These are phyloP conservation scores for Spodoptera littoralis DNA, from an alignment of 2,888 invertebrate species.

Conservation along the genomic window DNA sequence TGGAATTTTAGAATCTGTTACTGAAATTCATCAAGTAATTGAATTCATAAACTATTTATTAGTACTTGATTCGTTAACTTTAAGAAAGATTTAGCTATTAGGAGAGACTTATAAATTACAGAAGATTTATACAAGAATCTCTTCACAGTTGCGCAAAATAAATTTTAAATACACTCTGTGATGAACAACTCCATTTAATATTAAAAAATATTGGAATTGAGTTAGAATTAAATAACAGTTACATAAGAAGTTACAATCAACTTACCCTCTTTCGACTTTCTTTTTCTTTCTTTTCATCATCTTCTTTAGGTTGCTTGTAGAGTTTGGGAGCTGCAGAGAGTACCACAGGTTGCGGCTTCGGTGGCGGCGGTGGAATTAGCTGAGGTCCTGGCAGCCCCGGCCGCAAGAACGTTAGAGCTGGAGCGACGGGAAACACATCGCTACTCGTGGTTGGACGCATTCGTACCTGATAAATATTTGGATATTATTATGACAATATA, in stretches of 20 bases:
- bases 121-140: too few relatives aligned
- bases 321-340: slow-evolving; percentile 92
- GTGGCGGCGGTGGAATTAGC: slow-evolving; percentile 79
- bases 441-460: slow-evolving; percentile 60
- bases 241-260: too few relatives aligned
- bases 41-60: too few relatives aligned
- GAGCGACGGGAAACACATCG: slow-evolving; percentile 61
- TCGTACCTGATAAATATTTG: slow-evolving; percentile 49
- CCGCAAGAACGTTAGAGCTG: slow-evolving; percentile 78
- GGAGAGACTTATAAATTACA: too few relatives aligned
- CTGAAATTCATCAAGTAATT: too few relatives aligned
- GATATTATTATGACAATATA: not conserved
- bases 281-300: slow-evolving; percentile 76
- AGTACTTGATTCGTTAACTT: too few relatives aligned
- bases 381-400: slow-evolving; percentile 81
- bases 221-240: too few relatives aligned
- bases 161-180: not conserved
- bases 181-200: not conserved
- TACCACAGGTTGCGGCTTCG: slow-evolving; percentile 89
- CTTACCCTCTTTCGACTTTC: slow-evolving; percentile 77
- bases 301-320: slow-evolving; percentile 88
- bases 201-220: too few relatives aligned
- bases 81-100: too few relatives aligned
- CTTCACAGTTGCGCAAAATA: not conserved
- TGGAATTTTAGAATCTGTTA: not conserved